phyloP scores from a whole-genome alignment of 2,888 invertebrate species.

The Ectemnius cavifrons region DNA sequence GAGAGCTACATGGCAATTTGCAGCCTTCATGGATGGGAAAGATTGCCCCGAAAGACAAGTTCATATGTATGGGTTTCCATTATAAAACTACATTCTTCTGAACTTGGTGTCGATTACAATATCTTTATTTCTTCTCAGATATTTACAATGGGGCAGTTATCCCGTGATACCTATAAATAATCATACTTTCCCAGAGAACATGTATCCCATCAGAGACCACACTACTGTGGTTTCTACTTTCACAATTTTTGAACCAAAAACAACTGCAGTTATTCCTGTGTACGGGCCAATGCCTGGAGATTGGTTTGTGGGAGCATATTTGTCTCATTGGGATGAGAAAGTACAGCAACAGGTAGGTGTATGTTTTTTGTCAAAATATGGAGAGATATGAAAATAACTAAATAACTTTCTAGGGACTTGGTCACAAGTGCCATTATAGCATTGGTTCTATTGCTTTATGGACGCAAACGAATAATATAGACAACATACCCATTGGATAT shows the following conservation, averaged over 20 bases:
- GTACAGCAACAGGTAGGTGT: slow-evolving; percentile 77
- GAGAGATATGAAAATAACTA: slow-evolving; percentile 10
- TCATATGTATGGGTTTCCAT: slow-evolving; percentile 73
- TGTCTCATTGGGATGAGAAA: slow-evolving; percentile 78
- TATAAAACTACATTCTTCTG: slow-evolving; percentile 5
- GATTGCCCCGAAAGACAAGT: slow-evolving; percentile 76
- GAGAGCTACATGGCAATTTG: slow-evolving; percentile 79
- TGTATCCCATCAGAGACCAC: slow-evolving; percentile 69
- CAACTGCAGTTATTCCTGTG: slow-evolving; percentile 76
- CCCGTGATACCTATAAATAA: slow-evolving; percentile 80
- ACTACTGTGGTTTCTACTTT: slow-evolving; percentile 70
- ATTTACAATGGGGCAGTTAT: slow-evolving; percentile 80
- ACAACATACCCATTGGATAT: slow-evolving; percentile 75
- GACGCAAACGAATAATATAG: slow-evolving; percentile 75
- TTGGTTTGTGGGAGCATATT: slow-evolving; percentile 79
- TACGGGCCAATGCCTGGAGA: slow-evolving; percentile 78
- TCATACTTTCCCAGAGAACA: slow-evolving; percentile 77
- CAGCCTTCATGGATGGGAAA: slow-evolving; percentile 78
- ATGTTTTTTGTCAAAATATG: slow-evolving; percentile 8
- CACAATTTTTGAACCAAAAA: slow-evolving; percentile 76
- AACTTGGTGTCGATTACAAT: slow-evolving; percentile 9
- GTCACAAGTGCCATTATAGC: slow-evolving; percentile 79
- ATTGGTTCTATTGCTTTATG: slow-evolving; percentile 79
- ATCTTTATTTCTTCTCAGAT: slow-evolving; percentile 71
- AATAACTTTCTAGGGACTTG: slow-evolving; percentile 74